Evolutionary conservation across 2,797 vertebrate genomes (phyloP), one percentile per base, ranked within the genome.

Genomic region (Leptatherina wallacei): DNA sequence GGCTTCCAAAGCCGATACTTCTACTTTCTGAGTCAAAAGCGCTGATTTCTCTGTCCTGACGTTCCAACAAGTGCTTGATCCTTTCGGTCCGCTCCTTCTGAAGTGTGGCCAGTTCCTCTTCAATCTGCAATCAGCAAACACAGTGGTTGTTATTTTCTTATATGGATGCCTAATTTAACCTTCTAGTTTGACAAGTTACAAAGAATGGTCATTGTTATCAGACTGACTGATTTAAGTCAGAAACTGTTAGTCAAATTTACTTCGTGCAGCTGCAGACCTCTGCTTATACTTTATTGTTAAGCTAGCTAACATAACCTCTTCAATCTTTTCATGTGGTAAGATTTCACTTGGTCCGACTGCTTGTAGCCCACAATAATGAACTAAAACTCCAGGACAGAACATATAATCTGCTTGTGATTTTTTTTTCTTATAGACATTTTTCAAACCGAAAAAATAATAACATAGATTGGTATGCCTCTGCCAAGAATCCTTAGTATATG

Each of bases 1-100:
- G 93, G 95, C 97, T 97, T 83, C 96, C 96, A 49, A 92, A 93
- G 71, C 93, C 89, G 86, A 97, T 93, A 94, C 96, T 95, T 94
- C 96, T 71, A 80, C 96, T 94, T 64, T 93, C 92, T 56, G 80
- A 84, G 78, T 93, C 91, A 77, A 93, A 94, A 77, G 63, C 44
- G 22, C 87, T 88, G 8, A 84, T 87, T 77, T 94, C 93, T 86
- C 92, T 87, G 83, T 94, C 92, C 86, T 93, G 92, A 20, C 92
- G 91, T 49, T 93, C 92, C 82, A 93, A 78, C 83, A 94, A 82
- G 71, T 92, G 91, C 84, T 94, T 93, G 75, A 94, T 91, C 77
- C 59, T 84, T 72, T 93, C 92, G 0, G 90, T 92, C 3, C 92
- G 92, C 57, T 93, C 93, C 86, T 93, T 93, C 80, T 94, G 93